Base-by-base conservation (phyloP, 1,140 invertebrate genomes). In the Luehdorfia chinensis region DNA sequence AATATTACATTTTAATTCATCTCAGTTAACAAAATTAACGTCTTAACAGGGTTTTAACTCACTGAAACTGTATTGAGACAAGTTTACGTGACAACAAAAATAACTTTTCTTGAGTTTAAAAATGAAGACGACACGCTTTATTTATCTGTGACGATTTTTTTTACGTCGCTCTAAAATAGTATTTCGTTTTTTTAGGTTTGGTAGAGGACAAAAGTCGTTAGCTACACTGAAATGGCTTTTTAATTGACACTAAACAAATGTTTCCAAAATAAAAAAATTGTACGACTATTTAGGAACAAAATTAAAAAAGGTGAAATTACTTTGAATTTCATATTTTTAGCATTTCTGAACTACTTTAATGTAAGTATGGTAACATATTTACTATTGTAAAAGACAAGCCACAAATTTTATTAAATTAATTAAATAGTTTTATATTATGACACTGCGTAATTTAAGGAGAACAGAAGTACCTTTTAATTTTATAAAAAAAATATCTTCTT, bases 41-140 rank as follows among this genome's bases (percentile, higher is more conserved):
- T 30, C 8, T 28, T 30, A 30, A 1, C 27, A n/a, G 9, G n/a
- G 8, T 12, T 18, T 23, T 46, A 11, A 46, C 21, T 11, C 33
- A 50, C 33, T 47, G 36, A 51, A 47, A 50, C 16, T 39, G 44
- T 39, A n/a, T 23, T 9, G 19, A 18, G 46, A 15, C 32, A n/a
- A 28, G 47, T 55, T 33, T 34, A 48, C 21, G 33, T 23, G 28
- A 34, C 36, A 41, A 43, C 49, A 44, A 50, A 62, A 62, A 62
- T 58, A 58, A 47, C 45, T 33, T 43, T 47, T 50, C 33, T 47
- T 16, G 23, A 31, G 14, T 45, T 51, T 48, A 33, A 56, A 56
- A 51, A 50, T 43, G 21, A 46, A 57, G 25, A 18, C 41, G 23
- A 8, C 19, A 27, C 31, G 41, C 18, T 46, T 46, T 46, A 51